Evolutionary conservation across 2,888 invertebrate species (phyloP).

Genomic region (Sussaba pulchella): DNA sequence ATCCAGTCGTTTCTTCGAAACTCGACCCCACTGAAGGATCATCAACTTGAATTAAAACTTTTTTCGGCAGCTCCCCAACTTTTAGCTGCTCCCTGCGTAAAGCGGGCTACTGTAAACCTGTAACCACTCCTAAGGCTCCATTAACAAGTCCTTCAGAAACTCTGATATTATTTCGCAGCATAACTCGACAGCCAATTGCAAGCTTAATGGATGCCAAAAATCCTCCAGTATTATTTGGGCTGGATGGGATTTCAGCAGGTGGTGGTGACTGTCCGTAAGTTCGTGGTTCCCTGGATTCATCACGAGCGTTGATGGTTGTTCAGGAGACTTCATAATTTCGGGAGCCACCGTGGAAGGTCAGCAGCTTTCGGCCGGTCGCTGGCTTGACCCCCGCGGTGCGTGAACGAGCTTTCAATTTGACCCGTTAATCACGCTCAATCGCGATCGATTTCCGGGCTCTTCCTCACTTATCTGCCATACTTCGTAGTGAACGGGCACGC

Average conservation of each 20-base stretch:
- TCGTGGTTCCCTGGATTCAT: constrained; percentile 72
- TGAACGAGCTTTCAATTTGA: too few species aligned
- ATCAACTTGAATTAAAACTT: constrained; percentile 32
- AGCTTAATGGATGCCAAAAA: constrained; percentile 34
- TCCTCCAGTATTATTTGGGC: constrained; percentile 45
- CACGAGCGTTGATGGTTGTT: constrained; percentile 68
- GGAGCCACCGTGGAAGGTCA: too few species aligned
- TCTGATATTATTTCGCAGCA: constrained; percentile 72
- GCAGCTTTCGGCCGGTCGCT: too few species aligned
- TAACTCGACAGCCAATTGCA: constrained; percentile 67
- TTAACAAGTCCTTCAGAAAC: constrained; percentile 63
- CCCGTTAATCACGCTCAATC: too few species aligned
- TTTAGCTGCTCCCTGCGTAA: constrained; percentile 54
- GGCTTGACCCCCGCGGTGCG: too few species aligned
- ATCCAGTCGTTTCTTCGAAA: constrained; percentile 26
- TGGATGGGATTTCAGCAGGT: constrained; percentile 55
- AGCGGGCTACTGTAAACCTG: constrained; percentile 38
- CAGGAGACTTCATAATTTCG: too few species aligned
- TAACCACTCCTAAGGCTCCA: constrained; percentile 39
- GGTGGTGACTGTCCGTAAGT: constrained; percentile 70
- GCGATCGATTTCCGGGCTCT: too few species aligned
- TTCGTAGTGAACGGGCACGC: too few species aligned
- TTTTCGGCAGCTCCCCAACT: constrained; percentile 47
- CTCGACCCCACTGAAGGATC: constrained; percentile 22
- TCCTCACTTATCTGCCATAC: too few species aligned